Base-by-base conservation (phyloP, 2,888 invertebrate genomes). In the Disparrhopalites patrizii region DNA sequence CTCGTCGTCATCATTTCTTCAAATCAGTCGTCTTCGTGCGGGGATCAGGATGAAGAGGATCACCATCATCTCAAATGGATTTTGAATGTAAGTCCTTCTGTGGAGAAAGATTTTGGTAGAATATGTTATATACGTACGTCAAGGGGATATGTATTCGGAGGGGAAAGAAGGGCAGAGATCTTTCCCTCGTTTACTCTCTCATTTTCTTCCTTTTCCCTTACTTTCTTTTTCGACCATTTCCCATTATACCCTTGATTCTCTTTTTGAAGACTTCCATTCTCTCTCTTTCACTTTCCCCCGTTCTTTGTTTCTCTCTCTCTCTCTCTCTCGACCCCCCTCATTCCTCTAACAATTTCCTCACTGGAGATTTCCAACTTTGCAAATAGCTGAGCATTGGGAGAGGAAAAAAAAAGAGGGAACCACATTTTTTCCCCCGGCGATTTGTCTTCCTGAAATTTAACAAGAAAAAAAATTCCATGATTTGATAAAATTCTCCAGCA, bases 21-120 rank as follows among this genome's bases (percentile, higher is more conserved):
- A 3, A 73, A 73, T 68, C 72, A 75, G 47, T 68, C 70, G 33
- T 68, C 70, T 38, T 62, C 62, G n/a, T 72, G 73, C 67, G 71
- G 67, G 3, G 72, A 72, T 58, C 69, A 72, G 47, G 72, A 74
- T 62, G 72, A 69, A 47, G 69, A 69, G 55, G 70, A 70, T 66
- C 71, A 71, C 57, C 72, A 73, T 63, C 71, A 70, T 57, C 71
- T 75, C 25, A 68, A 68, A 68, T 75, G 75, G 75, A 70, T 71
- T 66, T 62, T 75, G 15, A 71, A 73, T 55, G 75, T 75, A 68
- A 69, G 70, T 68, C n/a, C n/a, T 25, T n/a, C n/a, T n/a, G n/a
- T n/a, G n/a, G n/a, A n/a, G n/a, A n/a, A n/a, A n/a, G n/a, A n/a
- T n/a, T n/a, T n/a, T n/a, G n/a, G n/a, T n/a, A n/a, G n/a, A n/a